Base-by-base conservation (phyloP, 1,140 invertebrate species). In the Tetragonula clypearis region DNA sequence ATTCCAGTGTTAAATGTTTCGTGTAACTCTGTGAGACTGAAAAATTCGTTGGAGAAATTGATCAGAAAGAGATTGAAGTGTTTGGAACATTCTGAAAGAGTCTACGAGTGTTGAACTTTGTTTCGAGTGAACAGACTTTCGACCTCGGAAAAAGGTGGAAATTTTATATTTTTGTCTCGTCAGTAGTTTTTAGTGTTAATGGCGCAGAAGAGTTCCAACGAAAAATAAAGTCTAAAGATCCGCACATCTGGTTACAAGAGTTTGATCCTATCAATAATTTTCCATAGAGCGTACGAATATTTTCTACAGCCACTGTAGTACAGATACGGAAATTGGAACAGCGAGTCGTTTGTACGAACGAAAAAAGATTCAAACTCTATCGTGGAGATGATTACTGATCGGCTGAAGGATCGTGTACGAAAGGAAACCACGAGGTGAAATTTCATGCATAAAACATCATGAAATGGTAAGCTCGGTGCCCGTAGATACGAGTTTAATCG, bases 401-500 rank as follows among this genome's bases (percentile, higher is more conserved):
- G 41, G 5, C n/a, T 21, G 21, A 6, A 41, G 68, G 11, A 23
- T 12, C 4, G 21, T 19, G 30, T 19, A 35, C 11, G 15, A 26
- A 35, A 68, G 17, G 19, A 68, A 8, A 68, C 9, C 15, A 0
- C 23, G 21, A n/a, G 23, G 2, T n/a, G 41, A 49, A 55, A 19
- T 75, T 30, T 75, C 41, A 30, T 75, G 55, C 73, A 55, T 41
- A 74, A 74, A 55, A 41, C 53, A 60, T 81, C 17, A 30, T 30
- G 41, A 23, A 35, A 41, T 23, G 41, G 35, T 65, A 12, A 65
- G 17, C 17, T 21, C 8, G 19, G 14, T n/a, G 41, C 6, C n/a
- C 19, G 56, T 77, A 53, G 75, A 60, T 84, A 79, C 69, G 15
- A 26, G 21, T 84, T 78, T 84, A 79, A 84, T 79, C 82, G 82